These are phyloP conservation scores for Ivindomyrus marchei DNA, from an alignment of 2,113 vertebrate species.

Conservation along the genomic window DNA sequence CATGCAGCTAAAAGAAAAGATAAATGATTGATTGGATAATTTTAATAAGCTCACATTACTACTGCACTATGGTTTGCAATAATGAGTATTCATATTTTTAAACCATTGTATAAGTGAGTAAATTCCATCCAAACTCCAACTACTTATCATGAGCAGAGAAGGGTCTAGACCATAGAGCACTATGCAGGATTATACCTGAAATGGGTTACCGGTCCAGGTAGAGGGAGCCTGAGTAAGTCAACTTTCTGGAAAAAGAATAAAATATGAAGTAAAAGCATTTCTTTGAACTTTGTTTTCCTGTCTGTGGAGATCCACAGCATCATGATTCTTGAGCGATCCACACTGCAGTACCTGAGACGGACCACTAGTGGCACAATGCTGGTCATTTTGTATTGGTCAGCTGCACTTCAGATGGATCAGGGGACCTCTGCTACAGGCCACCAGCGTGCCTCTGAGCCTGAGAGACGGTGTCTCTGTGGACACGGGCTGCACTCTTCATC, in stretches of 20 bases:
- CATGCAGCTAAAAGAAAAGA: not conserved
- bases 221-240: not conserved
- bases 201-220: not conserved
- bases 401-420: not conserved
- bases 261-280: not conserved
- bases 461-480: not conserved
- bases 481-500: not conserved
- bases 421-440: not conserved
- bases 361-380: not conserved
- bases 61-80: not conserved
- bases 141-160: not conserved
- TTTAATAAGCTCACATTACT: not conserved
- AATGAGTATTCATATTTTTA: not conserved
- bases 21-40: not conserved
- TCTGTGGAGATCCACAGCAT: not conserved
- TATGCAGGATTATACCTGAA: not conserved
- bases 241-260: not conserved
- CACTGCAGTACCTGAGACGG: not conserved
- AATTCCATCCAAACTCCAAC: not conserved
- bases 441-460: not conserved
- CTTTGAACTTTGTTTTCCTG: not conserved
- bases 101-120: not conserved
- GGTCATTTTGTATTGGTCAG: not conserved
- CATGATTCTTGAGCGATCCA: not conserved
- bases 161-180: not conserved